Evolutionary conservation across 2,888 invertebrate genomes (phyloP).

Genomic region (Melanophora roralis): DNA sequence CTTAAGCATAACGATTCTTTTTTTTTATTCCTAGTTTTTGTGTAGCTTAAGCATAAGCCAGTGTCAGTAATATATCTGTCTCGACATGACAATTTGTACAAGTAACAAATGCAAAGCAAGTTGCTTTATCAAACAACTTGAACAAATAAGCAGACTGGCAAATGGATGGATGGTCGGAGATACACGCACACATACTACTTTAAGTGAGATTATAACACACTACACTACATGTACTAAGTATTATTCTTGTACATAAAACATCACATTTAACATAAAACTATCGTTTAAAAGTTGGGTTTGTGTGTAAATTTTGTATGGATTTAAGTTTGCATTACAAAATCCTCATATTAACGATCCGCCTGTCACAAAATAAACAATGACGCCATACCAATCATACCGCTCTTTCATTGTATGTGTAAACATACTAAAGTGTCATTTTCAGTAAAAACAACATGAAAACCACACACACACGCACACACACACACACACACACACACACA

Average conservation of each 20-base stretch:
- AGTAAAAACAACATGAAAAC: constrained; percentile 35
- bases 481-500: no score
- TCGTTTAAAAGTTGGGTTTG: constrained; percentile 24
- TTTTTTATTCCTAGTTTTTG: constrained; percentile 23
- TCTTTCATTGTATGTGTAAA: not conserved
- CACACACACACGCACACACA: no score
- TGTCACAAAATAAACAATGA: constrained; percentile 60
- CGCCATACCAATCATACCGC: constrained; percentile 39
- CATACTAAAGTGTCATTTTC: constrained; percentile 50
- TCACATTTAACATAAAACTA: constrained; percentile 33
- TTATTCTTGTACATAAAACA: not conserved
- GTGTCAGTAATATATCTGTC: constrained; percentile 63
- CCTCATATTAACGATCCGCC: constrained; percentile 60
- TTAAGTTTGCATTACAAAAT: constrained; percentile 36
- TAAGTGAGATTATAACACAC: not conserved
- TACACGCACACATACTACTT: not conserved
- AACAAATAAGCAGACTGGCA: constrained; percentile 6
- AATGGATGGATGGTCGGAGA: not conserved
- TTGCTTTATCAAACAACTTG: constrained; percentile 40
- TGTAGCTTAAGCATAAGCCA: constrained; percentile 48
- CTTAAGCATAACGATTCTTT: constrained; percentile 28
- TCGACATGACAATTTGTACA: constrained; percentile 62
- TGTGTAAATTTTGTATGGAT: not conserved
- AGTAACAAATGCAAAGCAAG: constrained; percentile 59
- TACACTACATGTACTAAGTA: constrained; percentile 9